Base-by-base conservation (phyloP, 1,140 invertebrate genomes). In the Listronotus bonariensis region DNA sequence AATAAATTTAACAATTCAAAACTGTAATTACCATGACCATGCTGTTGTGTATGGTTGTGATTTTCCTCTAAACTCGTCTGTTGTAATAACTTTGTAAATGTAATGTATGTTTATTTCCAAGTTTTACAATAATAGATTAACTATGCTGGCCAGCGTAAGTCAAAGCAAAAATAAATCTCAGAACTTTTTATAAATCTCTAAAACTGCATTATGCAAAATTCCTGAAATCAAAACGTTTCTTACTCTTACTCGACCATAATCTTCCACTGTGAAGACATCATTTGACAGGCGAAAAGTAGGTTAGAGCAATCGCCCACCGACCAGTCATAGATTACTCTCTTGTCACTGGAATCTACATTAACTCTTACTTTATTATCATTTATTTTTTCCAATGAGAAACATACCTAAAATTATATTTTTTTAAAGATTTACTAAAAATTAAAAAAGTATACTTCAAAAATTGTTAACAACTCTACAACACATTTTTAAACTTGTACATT, bases 281-380 rank as follows among this genome's bases (percentile, higher is more conserved):
- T 63, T 20, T 68, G 63, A 12, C 70, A 69, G 43, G 49, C 64
- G 58, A 75, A 70, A 60, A 63, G 71, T 20, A 74, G 57, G 36
- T 56, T 48, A 15, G 63, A 42, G 12, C 41, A 40, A 11, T 54
- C 42, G 43, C 45, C 42, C n/a, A 68, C 38, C 10, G 34, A 43
- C 72, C 74, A 75, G 52, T 75, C 70, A 51, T 75, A 75, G 9
- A 72, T 74, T n/a, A 75, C 74, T 54, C 68, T 58, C 59, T 71
- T 74, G 6, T 73, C 69, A 38, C 61, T 59, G 12, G 59, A 72
- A 49, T 76, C 74, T 14, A 76, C 65, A 42, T 72, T 65, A 9
- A 76, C 56, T 63, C 69, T 48, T 1, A 74, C 48, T 65, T 72
- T 72, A 36, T 68, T 42, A 20, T 62, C 60, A 15, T 69, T 65